A percentile compares a stretch with the other conserved stretches of the same genome.
phyloP scores from a whole-genome alignment of 2,113 vertebrate genomes.

The Herpetotheres cachinnans region DNA sequence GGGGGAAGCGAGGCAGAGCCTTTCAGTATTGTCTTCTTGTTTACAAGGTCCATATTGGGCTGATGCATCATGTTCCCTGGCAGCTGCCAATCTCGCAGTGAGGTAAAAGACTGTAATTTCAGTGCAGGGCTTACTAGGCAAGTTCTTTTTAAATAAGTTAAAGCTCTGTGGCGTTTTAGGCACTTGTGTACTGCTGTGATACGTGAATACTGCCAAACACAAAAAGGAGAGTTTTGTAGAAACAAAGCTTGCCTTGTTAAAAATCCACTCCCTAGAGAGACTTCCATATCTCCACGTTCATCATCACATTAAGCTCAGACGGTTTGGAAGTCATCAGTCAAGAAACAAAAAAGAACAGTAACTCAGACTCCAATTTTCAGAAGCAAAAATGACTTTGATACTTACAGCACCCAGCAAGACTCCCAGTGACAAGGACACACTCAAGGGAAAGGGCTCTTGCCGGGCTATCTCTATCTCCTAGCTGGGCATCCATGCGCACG shows the following conservation, averaged over 20 bases:
- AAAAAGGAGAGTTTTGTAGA: rapidly evolving
- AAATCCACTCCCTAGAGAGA: rapidly evolving
- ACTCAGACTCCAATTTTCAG: not conserved
- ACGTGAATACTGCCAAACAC: rapidly evolving
- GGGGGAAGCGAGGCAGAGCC: not conserved
- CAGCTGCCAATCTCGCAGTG: rapidly evolving
- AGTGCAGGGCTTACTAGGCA: not conserved
- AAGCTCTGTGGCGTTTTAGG: not conserved
- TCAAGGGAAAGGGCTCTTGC: not conserved
- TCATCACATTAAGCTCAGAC: not conserved
- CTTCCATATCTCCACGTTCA: not conserved
- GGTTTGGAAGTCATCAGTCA: not conserved
- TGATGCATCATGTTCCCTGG: not conserved
- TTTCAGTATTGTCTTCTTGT: rapidly evolving
- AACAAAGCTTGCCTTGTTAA: not conserved
- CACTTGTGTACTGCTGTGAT: rapidly evolving
- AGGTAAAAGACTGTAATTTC: not conserved
- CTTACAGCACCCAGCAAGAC: rapidly evolving
- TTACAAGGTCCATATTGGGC: rapidly evolving
- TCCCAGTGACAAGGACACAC: rapidly evolving
- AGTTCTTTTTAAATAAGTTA: too few species aligned
- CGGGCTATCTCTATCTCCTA: not conserved
- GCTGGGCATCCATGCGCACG: rapidly evolving
- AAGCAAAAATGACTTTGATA: rapidly evolving
- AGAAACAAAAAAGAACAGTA: not conserved